These are phyloP conservation scores for Sinocyclocheilus anshuiensis DNA, from an alignment of 2,113 vertebrate genomes.

Conservation along the genomic window DNA sequence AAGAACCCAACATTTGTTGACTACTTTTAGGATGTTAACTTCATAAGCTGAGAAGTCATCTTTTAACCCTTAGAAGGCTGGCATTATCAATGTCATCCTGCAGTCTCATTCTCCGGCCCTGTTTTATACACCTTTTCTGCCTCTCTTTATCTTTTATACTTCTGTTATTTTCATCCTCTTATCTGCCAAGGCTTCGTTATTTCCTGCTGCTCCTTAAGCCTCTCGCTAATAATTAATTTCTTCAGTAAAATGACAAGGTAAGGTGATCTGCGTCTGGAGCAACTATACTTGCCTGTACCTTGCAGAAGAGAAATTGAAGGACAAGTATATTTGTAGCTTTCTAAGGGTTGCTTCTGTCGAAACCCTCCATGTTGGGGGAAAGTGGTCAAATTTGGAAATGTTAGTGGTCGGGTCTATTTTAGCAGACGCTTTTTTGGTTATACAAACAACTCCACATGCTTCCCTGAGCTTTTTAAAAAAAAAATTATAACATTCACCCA, in stretches of 20 bases:
- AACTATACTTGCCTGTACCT: constrained; percentile 63
- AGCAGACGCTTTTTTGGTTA: background rate
- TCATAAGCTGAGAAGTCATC: constrained; percentile 7
- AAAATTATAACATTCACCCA: constrained; percentile 29
- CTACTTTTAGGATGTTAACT: background rate
- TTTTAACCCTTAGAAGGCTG: constrained; percentile 75
- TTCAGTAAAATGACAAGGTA: constrained; percentile 59
- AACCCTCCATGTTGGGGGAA: background rate
- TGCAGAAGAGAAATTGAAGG: constrained; percentile 34
- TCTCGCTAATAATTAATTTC: constrained; percentile 42
- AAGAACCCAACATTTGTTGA: constrained; percentile 14
- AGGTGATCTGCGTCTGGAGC: constrained; percentile 54
- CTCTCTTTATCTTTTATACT: constrained; percentile 4
- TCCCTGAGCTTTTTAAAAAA: constrained; percentile 7
- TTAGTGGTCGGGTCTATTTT: constrained; percentile 1
- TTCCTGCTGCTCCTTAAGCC: background rate
- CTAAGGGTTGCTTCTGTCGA: constrained; percentile 66
- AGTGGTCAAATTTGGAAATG: background rate
- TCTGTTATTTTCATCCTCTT: constrained; percentile 10
- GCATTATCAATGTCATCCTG: constrained; percentile 50
- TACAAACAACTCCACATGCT: constrained; percentile 19
- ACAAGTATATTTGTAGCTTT: constrained; percentile 68
- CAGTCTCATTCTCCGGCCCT: constrained; percentile 24
- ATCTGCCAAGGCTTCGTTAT: background rate
- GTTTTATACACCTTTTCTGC: background rate